A percentile compares a stretch with the other conserved stretches of the same genome.
phyloP scores from a whole-genome alignment of 2,113 vertebrate genomes.

The Peromyscus maniculatus region DNA sequence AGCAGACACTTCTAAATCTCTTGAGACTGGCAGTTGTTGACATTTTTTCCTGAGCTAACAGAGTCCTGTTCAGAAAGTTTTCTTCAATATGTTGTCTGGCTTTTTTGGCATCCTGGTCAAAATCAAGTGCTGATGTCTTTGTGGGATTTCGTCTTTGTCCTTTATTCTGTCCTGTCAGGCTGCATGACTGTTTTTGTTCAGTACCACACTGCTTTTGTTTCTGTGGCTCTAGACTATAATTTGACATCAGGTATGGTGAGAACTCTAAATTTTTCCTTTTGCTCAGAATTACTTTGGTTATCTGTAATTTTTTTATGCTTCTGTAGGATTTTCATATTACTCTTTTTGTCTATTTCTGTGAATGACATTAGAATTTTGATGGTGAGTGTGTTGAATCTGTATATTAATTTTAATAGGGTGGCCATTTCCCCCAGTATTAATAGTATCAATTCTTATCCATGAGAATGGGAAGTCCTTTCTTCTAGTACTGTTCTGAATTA shows the following conservation, averaged over 20 bases:
- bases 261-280: neutral
- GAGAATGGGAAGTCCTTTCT: neutral
- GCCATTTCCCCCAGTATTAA: neutral
- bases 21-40: neutral
- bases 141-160: neutral
- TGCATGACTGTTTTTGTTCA: neutral
- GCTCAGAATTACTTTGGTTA: neutral
- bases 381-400: neutral
- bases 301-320: neutral
- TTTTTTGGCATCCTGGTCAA: neutral
- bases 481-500: neutral
- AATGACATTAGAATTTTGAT: neutral
- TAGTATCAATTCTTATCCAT: neutral
- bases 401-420: neutral
- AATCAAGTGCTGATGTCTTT: neutral
- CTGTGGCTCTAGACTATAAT: neutral
- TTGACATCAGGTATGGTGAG: neutral
- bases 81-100: neutral
- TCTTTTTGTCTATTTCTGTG: neutral
- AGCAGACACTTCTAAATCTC: no score
- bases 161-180: neutral
- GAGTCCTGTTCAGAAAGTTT: neutral
- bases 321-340: neutral
- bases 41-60: neutral
- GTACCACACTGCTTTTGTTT: neutral